A percentile compares a stretch with the other conserved stretches of the same genome.
phyloP scores from a whole-genome alignment of 2,113 vertebrate genomes.

The Melanerpes aurifrons region DNA sequence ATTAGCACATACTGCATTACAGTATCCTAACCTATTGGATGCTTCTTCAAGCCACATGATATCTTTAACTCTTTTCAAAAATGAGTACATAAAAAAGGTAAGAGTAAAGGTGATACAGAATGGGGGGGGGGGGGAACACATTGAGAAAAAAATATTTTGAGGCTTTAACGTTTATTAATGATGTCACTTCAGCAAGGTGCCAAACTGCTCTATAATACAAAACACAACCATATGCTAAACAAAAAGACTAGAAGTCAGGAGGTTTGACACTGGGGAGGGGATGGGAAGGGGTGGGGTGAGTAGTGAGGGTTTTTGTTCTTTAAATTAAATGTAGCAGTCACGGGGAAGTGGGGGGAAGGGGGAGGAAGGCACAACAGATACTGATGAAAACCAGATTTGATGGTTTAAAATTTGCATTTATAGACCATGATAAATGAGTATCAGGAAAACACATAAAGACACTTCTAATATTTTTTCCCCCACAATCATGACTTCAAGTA shows the following conservation, averaged over 20 bases:
- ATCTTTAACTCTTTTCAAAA: constrained; percentile 4
- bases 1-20: constrained; percentile 1
- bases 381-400: neutral
- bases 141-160: neutral
- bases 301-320: neutral
- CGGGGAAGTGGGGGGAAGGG: too few species aligned
- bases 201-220: neutral
- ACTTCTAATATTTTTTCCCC: neutral
- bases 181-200: neutral
- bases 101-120: neutral
- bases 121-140: neutral
- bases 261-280: neutral
- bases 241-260: neutral
- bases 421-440: neutral
- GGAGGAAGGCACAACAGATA: neutral
- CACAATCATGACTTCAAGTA: neutral
- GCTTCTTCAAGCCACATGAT: neutral
- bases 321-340: constrained; percentile 3
- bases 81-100: neutral
- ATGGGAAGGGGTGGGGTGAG: neutral
- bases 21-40: neutral
- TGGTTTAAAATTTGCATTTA: neutral
- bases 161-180: neutral
- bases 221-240: constrained; percentile 8
- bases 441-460: neutral